Conservation (phyloP, 2,797 vertebrate genomes). For the Lepidocolaptes lacrymiger region DNA sequence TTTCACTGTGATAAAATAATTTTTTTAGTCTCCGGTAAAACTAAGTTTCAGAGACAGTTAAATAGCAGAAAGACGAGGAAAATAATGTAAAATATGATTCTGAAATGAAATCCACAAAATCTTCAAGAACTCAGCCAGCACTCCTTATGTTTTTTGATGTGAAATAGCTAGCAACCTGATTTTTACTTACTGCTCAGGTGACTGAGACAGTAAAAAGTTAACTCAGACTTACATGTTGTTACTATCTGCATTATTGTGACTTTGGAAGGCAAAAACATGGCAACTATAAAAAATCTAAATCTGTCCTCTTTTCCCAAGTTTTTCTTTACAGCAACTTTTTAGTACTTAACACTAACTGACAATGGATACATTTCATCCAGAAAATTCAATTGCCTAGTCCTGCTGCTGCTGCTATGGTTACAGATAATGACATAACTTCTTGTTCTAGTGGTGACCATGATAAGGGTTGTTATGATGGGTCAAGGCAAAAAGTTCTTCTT, state of each 20-base stretch:
- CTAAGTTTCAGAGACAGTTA: neutral
- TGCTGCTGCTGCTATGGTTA: neutral
- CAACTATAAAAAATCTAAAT: neutral
- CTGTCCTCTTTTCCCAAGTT: neutral
- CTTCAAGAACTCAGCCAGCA: neutral
- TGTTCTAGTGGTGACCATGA: neutral
- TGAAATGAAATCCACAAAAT: neutral
- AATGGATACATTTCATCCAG: neutral
- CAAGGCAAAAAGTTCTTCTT: neutral
- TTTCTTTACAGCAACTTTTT: neutral
- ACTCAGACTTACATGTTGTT: neutral
- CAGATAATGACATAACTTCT: neutral
- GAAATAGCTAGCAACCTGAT: neutral
- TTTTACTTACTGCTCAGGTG: neutral
- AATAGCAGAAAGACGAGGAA: neutral
- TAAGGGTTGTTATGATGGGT: neutral
- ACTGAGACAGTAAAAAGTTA: neutral
- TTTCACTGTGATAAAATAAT: neutral
- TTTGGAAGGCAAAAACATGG: neutral
- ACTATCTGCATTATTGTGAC: neutral
- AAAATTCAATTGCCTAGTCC: neutral
- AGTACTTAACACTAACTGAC: neutral
- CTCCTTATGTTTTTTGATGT: neutral
- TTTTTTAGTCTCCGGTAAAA: neutral
- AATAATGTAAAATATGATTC: neutral